Percentiles rank a stretch among this genome's conserved stretches.
These are phyloP conservation scores for Sitophilus oryzae DNA, from an alignment of 1,140 invertebrate genomes.

Conservation along the genomic window DNA sequence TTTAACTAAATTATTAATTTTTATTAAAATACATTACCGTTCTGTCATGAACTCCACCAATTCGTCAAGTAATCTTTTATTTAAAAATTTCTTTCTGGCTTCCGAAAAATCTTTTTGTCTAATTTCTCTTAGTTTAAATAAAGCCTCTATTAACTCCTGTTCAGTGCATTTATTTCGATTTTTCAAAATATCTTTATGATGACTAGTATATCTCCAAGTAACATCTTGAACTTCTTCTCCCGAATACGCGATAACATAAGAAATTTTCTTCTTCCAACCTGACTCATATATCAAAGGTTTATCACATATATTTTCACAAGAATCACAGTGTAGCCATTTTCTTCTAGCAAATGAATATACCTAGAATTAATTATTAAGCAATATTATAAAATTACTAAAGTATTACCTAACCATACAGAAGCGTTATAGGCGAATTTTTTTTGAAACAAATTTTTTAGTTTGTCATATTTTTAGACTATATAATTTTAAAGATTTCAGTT, in stretches of 20 bases:
- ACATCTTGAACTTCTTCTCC: conserved; percentile 92
- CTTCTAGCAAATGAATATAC: conserved; percentile 61
- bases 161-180: conserved; percentile 59
- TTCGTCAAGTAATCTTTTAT: conserved; percentile 49
- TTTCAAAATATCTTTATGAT: conserved; percentile 54
- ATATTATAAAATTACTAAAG: background rate
- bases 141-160: conserved; percentile 48
- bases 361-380: conserved; percentile 40
- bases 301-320: conserved; percentile 88
- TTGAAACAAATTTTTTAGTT: no score
- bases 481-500: no score
- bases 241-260: conserved; percentile 85
- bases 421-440: no score
- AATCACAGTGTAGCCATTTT: conserved; percentile 91
- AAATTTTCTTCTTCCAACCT: conserved; percentile 84
- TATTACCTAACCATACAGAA: no score
- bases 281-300: conserved; percentile 86
- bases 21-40: conserved; percentile 36
- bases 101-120: conserved; percentile 47
- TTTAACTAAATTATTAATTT: no score
- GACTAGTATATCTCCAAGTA: conserved; percentile 84
- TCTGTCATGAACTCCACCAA: conserved; percentile 52
- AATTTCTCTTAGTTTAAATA: conserved; percentile 47
- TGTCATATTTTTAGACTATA: no score
- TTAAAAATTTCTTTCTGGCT: conserved; percentile 48